Percentiles rank a stretch among this genome's conserved stretches.
Evolutionary conservation across 2,797 vertebrate genomes (phyloP).

Genomic region (Cuniculus paca): DNA sequence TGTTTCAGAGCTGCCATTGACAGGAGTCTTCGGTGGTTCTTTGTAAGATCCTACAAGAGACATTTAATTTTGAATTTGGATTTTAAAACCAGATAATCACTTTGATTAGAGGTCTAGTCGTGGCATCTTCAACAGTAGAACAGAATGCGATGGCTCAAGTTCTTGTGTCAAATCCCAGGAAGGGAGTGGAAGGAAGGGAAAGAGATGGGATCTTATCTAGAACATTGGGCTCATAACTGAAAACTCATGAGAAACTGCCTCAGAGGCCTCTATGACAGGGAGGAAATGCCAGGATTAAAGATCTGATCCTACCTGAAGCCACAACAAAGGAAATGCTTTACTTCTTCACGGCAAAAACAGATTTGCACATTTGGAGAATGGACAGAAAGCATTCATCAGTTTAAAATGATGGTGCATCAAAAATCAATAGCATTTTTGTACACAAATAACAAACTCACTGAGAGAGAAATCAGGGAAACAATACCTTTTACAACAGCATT

Average conservation of each 20-base stretch:
- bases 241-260: not conserved
- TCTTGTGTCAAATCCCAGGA: not conserved
- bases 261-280: not conserved
- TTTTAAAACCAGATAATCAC: conserved; percentile 52
- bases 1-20: conserved; percentile 16
- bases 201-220: not conserved
- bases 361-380: not conserved
- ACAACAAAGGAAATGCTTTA: not conserved
- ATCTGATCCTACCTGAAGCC: not conserved
- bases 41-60: conserved; percentile 48
- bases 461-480: too few relatives aligned
- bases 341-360: not conserved
- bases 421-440: too few relatives aligned
- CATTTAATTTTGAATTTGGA: conserved; percentile 26
- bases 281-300: not conserved
- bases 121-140: not conserved
- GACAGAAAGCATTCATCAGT: not conserved
- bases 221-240: not conserved
- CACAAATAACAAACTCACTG: too few relatives aligned
- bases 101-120: not conserved
- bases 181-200: accelerated
- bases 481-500: too few relatives aligned
- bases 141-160: not conserved
- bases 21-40: not conserved
- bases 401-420: conserved; percentile 1